Conservation (phyloP, 2,888 invertebrate species). For the Drosophila kuntzei region DNA sequence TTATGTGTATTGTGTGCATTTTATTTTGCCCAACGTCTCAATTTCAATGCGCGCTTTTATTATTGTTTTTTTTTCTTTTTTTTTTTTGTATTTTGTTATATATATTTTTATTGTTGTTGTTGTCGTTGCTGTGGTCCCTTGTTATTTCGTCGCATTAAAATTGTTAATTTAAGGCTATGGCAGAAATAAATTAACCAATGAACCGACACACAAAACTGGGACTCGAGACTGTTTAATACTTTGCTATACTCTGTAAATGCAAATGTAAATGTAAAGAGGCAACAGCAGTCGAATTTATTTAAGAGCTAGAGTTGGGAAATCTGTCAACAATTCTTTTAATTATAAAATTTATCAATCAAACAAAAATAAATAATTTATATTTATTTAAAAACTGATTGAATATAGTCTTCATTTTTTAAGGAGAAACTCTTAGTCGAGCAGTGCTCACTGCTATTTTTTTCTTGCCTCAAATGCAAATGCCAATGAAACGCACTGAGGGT, state of each 20-base stretch:
- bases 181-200: slow-evolving; percentile 79
- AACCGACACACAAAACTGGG: slow-evolving; percentile 41
- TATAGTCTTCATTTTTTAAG: neutral
- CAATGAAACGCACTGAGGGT: slow-evolving; percentile 48
- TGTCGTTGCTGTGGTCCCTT: slow-evolving; percentile 21
- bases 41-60: slow-evolving; percentile 74
- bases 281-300: neutral
- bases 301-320: neutral
- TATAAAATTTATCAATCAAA: neutral
- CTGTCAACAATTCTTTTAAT: neutral
- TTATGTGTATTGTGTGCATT: slow-evolving; percentile 59
- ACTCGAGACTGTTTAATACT: slow-evolving; percentile 26
- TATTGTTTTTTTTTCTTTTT: slow-evolving; percentile 33
- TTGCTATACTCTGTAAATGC: slow-evolving; percentile 35
- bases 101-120: slow-evolving; percentile 16
- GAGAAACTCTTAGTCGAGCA: slow-evolving; percentile 5
- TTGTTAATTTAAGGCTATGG: slow-evolving; percentile 76
- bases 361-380: neutral
- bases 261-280: neutral
- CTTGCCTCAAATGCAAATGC: slow-evolving; percentile 60
- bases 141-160: slow-evolving; percentile 65
- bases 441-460: neutral
- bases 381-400: neutral
- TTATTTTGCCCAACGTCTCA: slow-evolving; percentile 69
- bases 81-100: slow-evolving; percentile 8